Evolutionary conservation across 2,888 invertebrate genomes (phyloP).

Genomic region (Cheilosia variabilis): DNA sequence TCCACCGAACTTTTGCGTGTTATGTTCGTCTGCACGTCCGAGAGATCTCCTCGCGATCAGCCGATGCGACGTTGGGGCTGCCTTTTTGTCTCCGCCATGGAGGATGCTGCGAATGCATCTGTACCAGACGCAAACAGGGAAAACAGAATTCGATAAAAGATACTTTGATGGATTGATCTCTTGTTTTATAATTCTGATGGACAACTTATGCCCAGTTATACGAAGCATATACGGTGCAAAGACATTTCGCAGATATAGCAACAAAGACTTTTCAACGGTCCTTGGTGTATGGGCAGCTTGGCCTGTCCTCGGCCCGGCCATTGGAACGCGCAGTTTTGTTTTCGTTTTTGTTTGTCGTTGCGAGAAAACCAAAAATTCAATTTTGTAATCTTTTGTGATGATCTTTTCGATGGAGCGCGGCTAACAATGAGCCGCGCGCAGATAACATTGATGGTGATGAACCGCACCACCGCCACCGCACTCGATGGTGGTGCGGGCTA

Average conservation of each 20-base stretch:
- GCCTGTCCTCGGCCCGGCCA: conserved; percentile 22
- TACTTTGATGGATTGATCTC: conserved; percentile 75
- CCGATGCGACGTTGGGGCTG: conserved; percentile 41
- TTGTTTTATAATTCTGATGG: conserved; percentile 74
- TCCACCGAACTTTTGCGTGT: conserved; percentile 45
- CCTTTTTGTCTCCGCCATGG: conserved; percentile 19
- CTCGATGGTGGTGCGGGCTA: conserved; percentile 22
- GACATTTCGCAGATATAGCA: conserved; percentile 53
- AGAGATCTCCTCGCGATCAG: conserved; percentile 53
- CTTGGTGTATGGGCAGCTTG: conserved; percentile 21
- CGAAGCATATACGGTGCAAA: neutral
- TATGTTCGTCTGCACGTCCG: conserved; percentile 53
- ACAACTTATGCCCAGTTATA: conserved; percentile 70
- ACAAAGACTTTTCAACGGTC: conserved; percentile 59
- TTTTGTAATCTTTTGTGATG: conserved; percentile 75
- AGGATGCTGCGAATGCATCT: conserved; percentile 50
- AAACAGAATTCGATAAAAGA: conserved; percentile 62
- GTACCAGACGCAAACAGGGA: conserved; percentile 42
- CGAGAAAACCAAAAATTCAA: conserved; percentile 71
- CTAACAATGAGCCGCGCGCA: conserved; percentile 51
- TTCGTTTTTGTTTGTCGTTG: conserved; percentile 36
- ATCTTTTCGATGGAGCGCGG: conserved; percentile 56
- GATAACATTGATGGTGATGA: conserved; percentile 71
- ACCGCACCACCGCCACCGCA: conserved; percentile 48
- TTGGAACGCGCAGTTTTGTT: conserved; percentile 61